A percentile compares a stretch with the other conserved stretches of the same genome.
phyloP scores from a whole-genome alignment of 2,797 vertebrate species.

The Aldrovandia affinis region DNA sequence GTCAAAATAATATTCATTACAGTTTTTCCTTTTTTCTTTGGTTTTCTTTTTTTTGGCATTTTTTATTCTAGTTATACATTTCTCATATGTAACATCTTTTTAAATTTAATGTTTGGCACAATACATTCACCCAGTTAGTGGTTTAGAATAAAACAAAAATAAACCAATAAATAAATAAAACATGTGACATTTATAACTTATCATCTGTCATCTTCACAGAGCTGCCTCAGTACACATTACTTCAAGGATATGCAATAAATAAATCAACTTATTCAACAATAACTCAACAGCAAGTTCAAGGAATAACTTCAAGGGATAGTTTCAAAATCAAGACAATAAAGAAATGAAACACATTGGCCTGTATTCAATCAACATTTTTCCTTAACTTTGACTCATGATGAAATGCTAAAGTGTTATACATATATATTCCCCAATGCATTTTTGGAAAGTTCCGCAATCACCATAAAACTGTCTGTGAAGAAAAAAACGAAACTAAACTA shows the following conservation, averaged over 20 bases:
- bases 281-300: slow-evolving; percentile 55
- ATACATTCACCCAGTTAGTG: slow-evolving; percentile 88
- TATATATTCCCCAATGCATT: background rate
- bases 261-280: too few relatives aligned
- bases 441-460: background rate
- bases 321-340: slow-evolving; percentile 1
- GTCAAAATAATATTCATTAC: slow-evolving; percentile 84
- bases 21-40: slow-evolving; percentile 75
- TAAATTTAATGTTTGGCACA: slow-evolving; percentile 80
- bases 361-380: background rate
- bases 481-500: background rate
- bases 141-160: slow-evolving; percentile 68
- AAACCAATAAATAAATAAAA: slow-evolving; percentile 52
- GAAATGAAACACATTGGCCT: slow-evolving; percentile 14
- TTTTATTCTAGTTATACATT: slow-evolving; percentile 99
- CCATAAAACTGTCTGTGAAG: background rate
- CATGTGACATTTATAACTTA: slow-evolving; percentile 62
- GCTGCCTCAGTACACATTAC: slow-evolving; percentile 66
- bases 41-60: slow-evolving; percentile 74
- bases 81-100: slow-evolving; percentile 93
- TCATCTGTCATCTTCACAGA: slow-evolving; percentile 52
- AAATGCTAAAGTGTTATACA: background rate
- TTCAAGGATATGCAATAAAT: slow-evolving; percentile 58
- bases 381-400: background rate
- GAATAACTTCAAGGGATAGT: background rate